phyloP scores from a whole-genome alignment of 2,113 vertebrate genomes.

The Cavia porcellus region DNA sequence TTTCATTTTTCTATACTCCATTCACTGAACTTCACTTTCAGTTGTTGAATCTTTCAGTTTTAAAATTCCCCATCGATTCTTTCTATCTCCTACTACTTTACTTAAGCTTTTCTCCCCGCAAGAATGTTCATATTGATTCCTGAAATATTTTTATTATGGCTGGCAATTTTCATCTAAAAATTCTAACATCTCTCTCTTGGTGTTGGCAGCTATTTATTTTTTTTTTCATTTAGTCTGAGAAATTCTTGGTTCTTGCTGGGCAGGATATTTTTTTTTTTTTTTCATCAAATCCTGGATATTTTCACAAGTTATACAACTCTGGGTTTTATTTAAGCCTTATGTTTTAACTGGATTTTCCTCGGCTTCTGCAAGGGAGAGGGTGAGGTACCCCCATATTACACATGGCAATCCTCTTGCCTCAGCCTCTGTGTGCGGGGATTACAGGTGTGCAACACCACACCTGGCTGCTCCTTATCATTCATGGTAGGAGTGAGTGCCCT shows the following conservation, averaged over 20 bases:
- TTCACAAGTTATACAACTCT: background rate
- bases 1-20: background rate
- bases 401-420: background rate
- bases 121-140: background rate
- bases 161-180: background rate
- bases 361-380: background rate
- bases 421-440: background rate
- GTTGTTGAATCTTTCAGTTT: conserved; percentile 3
- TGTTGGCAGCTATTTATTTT: background rate
- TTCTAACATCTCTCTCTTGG: background rate
- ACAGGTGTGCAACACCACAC: background rate
- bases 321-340: background rate
- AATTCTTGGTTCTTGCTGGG: background rate
- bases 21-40: background rate
- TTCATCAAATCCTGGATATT: background rate
- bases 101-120: background rate
- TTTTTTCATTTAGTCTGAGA: background rate
- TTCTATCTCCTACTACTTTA: background rate
- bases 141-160: background rate
- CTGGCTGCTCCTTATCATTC: background rate
- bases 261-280: background rate
- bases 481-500: background rate
- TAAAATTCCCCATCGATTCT: background rate
- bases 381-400: background rate
- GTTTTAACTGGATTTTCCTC: background rate